Evolutionary conservation across 2,888 invertebrate species (phyloP).

Genomic region (Eumacrocentrus americanus): DNA sequence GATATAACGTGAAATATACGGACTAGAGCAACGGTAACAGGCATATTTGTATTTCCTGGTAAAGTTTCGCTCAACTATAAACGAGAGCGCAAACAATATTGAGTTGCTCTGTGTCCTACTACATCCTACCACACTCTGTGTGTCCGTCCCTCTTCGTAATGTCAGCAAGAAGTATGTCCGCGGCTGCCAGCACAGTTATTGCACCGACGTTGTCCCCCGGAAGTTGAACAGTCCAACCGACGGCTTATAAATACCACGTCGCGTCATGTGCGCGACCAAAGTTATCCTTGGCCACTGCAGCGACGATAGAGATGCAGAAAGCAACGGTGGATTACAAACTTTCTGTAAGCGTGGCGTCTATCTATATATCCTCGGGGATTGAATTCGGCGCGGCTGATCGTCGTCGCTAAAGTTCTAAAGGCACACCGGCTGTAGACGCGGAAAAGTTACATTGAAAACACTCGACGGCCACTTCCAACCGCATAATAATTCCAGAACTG

Average conservation of each 20-base stretch:
- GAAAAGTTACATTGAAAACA: constrained; percentile 9
- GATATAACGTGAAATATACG: neutral
- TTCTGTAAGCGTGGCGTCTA: neutral
- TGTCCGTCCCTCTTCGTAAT: neutral
- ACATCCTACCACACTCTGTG: no score
- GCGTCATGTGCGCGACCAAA: constrained; percentile 16
- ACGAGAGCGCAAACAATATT: no score
- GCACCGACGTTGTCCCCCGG: constrained; percentile 12
- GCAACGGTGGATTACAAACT: constrained; percentile 16
- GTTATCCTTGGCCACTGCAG: constrained; percentile 8
- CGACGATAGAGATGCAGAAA: constrained; percentile 21
- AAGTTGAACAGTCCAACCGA: constrained; percentile 22
- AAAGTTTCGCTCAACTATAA: no score
- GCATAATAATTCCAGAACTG: constrained; percentile 13
- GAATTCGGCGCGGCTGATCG: constrained; percentile 16
- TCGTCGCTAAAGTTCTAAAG: neutral
- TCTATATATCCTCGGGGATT: neutral
- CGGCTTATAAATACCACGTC: constrained; percentile 20
- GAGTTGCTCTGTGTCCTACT: no score
- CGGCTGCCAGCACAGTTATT: constrained; percentile 16
- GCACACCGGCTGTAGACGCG: neutral
- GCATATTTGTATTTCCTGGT: neutral
- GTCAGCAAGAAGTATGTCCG: constrained; percentile 8
- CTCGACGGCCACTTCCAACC: constrained; percentile 6
- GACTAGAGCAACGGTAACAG: neutral